phyloP scores from a whole-genome alignment of 2,888 invertebrate genomes.

The Chloromyia formosa region DNA sequence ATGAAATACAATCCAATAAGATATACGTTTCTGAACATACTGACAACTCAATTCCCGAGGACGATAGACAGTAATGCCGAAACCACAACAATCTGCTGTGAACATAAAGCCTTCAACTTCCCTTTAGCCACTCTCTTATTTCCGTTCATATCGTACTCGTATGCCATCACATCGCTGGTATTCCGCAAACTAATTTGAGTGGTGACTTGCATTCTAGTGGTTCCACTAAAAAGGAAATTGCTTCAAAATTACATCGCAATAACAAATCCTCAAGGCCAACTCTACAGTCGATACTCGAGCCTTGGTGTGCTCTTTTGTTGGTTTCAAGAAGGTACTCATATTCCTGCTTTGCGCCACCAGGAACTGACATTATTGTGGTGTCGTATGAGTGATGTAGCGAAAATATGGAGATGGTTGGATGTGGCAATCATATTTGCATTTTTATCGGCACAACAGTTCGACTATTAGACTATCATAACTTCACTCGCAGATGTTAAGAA shows the following conservation, averaged over 20 bases:
- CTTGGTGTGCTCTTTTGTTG: background rate
- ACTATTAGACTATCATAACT: background rate
- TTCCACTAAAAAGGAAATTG: conserved; percentile 16
- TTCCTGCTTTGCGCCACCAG: background rate
- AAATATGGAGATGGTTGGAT: background rate
- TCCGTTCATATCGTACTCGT: background rate
- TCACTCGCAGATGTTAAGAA: background rate
- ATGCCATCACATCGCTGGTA: conserved; percentile 5
- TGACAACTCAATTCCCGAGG: no score
- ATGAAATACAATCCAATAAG: no score
- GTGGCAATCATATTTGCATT: background rate
- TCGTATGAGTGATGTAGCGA: background rate
- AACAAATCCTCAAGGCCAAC: conserved; percentile 10
- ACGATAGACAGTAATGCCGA: no score
- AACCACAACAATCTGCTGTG: no score
- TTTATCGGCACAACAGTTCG: background rate
- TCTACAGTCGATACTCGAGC: background rate
- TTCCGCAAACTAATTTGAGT: conserved; percentile 28
- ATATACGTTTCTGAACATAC: no score
- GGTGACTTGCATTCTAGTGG: conserved; percentile 27
- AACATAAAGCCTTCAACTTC: no score
- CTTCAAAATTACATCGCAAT: conserved; percentile 22
- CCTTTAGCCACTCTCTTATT: no score
- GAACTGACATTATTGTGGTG: background rate
- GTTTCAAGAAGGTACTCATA: background rate